Percentiles rank a stretch among this genome's conserved stretches.
Evolutionary conservation across 2,113 vertebrate genomes (phyloP).

Genomic region (Xiphophorus maculatus): DNA sequence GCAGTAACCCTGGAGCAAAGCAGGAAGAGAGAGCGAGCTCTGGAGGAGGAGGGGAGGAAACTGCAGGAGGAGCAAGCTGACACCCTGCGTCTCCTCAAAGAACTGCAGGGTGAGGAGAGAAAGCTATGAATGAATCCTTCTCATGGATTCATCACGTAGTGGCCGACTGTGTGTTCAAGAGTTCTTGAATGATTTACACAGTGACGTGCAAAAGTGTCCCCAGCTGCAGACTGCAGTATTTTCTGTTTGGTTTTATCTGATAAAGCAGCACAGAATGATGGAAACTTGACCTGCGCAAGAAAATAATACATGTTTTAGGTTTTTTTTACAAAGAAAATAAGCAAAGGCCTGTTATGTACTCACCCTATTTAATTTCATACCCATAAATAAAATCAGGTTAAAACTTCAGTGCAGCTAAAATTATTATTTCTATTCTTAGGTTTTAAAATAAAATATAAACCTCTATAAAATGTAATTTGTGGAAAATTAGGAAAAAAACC

Average conservation of each 20-base stretch:
- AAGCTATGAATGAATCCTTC: background rate
- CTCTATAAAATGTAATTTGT: too few species aligned
- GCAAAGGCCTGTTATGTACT: too few species aligned
- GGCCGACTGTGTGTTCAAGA: too few species aligned
- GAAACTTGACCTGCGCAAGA: too few species aligned
- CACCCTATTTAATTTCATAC: background rate
- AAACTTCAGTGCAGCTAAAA: too few species aligned
- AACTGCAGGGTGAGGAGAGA: constrained; percentile 74
- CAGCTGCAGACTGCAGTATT: background rate
- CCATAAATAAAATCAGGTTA: too few species aligned
- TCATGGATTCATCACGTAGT: background rate
- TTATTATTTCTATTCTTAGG: too few species aligned
- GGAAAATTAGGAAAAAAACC: too few species aligned
- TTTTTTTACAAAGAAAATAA: too few species aligned
- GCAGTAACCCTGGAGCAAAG: constrained; percentile 76
- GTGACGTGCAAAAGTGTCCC: background rate
- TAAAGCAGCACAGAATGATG: background rate
- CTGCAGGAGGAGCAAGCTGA: constrained; percentile 73
- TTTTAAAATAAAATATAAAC: too few species aligned
- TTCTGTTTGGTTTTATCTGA: background rate
- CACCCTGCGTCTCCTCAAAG: constrained; percentile 73
- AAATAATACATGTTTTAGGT: too few species aligned
- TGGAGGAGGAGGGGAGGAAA: constrained; percentile 79
- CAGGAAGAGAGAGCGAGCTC: constrained; percentile 67
- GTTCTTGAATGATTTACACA: background rate